Percentiles rank a stretch among this genome's conserved stretches.
Evolutionary conservation across 1,140 invertebrate species (phyloP).

Genomic region (Rhagoletis pomonella): DNA sequence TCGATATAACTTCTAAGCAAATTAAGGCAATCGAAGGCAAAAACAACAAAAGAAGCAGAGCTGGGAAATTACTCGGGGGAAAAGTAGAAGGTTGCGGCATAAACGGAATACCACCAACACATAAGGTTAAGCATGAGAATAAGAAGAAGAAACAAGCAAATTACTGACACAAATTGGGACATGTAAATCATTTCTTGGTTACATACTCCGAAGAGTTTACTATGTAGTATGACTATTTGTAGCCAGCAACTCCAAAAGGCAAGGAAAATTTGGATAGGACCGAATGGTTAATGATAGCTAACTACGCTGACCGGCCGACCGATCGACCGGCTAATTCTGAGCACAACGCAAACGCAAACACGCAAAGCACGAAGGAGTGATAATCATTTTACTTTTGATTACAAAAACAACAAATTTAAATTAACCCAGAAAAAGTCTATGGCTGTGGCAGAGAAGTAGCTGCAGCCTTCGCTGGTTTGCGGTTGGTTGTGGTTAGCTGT

Average conservation of each 20-base stretch:
- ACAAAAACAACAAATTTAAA: slow-evolving; percentile 49
- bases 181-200: slow-evolving; percentile 36
- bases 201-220: background rate
- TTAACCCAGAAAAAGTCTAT: slow-evolving; percentile 23
- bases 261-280: background rate
- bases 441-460: background rate
- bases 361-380: slow-evolving; percentile 41
- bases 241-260: background rate
- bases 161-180: slow-evolving; percentile 50
- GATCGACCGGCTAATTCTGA: background rate
- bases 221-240: background rate
- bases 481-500: background rate
- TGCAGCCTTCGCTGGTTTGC: background rate
- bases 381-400: slow-evolving; percentile 52
- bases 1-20: slow-evolving; percentile 37
- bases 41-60: background rate
- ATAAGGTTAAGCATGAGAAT: background rate
- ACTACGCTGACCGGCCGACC: background rate
- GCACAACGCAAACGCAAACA: background rate
- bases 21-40: slow-evolving; percentile 45
- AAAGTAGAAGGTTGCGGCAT: background rate
- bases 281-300: background rate
- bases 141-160: slow-evolving; percentile 23
- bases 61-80: background rate
- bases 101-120: background rate